Evolutionary conservation across 2,888 invertebrate species (phyloP), one percentile per base, ranked within the genome.

Genomic region (Sesia apiformis): DNA sequence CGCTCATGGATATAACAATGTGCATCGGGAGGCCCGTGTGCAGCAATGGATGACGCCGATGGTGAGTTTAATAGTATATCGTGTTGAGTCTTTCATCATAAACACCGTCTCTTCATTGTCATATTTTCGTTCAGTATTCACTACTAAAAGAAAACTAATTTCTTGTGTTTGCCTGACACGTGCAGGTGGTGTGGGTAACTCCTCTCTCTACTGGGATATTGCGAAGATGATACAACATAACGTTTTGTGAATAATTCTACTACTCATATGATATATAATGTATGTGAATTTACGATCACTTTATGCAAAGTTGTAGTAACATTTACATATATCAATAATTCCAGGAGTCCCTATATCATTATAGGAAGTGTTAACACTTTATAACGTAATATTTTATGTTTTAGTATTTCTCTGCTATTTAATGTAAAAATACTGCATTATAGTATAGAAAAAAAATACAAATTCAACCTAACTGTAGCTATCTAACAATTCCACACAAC

Each of bases 91-190:
- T 23, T 23, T 23, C 23, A 1, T 23, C 23, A 23, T 23, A 23
- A 23, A 23, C 23, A 23, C 23, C 23, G 23, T 23, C 23, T 23
- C 23, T 23, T 23, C 23, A 23, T 23, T 23, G 23, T 23, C 23
- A 23, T 23, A 23, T 23, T 23, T 23, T 23, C 23, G 23, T 23
- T 23, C 23, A 1, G 23, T 23, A 23, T 23, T 57, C 55, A 65
- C 61, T 66, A 67, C 58, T 64, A 66, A 68, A 69, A 70, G 72
- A 70, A 79, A 79, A 77, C 74, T 77, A 78, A 80, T 82, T 79
- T 76, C 69, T 66, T 67, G 64, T 71, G 68, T 74, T 72, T 69
- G 62, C 56, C 59, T 63, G 67, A 67, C 69, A 69, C 23, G 23
- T 23, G 23, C 23, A 23, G 67, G 66, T 65, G 66, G 67, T 60